Evolutionary conservation across 2,888 invertebrate genomes (phyloP), one percentile per base, ranked within the genome.

Genomic region (Caenorhabditis wallacei): DNA sequence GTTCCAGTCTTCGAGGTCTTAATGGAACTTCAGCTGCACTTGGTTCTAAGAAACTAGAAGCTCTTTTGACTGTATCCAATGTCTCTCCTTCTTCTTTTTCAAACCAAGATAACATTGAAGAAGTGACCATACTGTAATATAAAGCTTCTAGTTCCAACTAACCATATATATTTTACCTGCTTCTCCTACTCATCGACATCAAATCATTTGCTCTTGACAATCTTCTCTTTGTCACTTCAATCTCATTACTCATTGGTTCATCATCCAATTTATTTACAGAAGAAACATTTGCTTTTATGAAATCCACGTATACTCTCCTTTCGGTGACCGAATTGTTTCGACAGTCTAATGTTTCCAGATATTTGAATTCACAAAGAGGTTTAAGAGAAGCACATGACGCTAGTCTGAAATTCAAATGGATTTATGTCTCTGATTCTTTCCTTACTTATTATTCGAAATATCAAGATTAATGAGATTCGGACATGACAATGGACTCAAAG

Each of bases 241-340:
- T 70, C 22, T 81, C 81, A 10, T 57, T 48, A 30, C 66, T 57
- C 81, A 81, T 81, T 26, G 16, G 51, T 26, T 81, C 81, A 20
- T 66, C 81, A 30, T 81, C 81, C 43, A 81, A 63, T 37, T 59
- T 54, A 8, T 35, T 46, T 16, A 81, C 75, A 13, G 71, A 71
- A 11, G 82, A 61, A 4, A 85, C 85, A 22, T 82, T 80, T 13
- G 82, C 68, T 53, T 68, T 82, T 2, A 85, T 80, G 37, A 82
- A 85, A 61, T 85, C 85, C 0, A 71, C 72, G 56, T 82, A 85
- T 10, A 85, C 85, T 22, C 85, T 68, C 56, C 85, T 20, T 22
- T 80, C 80, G 3, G 82, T 80, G 26, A 85, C 85, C 0, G 80
- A 69, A 51, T 85, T 85, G n/a, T 82, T 82, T 1, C 82, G 64